Evolutionary conservation across 2,888 invertebrate genomes (phyloP).

Genomic region (Clusia tigrina): DNA sequence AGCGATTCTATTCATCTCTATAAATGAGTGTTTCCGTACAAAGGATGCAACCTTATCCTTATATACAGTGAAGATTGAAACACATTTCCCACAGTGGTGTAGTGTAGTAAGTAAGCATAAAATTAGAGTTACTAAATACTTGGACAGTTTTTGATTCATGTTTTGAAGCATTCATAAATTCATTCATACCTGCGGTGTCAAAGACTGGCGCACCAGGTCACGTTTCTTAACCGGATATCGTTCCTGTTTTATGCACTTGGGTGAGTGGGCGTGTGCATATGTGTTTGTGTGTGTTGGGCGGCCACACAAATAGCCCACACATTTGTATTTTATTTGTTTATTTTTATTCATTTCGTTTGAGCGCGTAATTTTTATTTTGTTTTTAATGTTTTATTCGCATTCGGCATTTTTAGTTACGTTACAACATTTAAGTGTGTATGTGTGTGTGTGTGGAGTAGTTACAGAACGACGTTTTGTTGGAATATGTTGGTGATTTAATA

Average conservation of each 20-base stretch:
- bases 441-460: constrained; percentile 5
- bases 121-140: constrained; percentile 7
- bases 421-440: constrained; percentile 25
- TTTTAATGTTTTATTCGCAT: not conserved
- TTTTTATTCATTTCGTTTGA: not conserved
- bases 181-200: constrained; percentile 56
- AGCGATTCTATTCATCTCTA: too few species aligned
- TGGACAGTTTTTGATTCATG: constrained; percentile 7
- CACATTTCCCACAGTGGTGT: too few species aligned
- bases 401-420: constrained; percentile 18
- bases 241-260: constrained; percentile 67
- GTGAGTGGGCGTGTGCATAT: constrained; percentile 25
- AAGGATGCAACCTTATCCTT: too few species aligned
- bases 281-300: constrained; percentile 9
- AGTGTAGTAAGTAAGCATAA: not conserved
- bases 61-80: too few species aligned
- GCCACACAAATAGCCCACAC: not conserved
- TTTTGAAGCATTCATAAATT: not conserved
- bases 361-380: not conserved
- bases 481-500: constrained; percentile 4
- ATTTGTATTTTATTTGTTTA: not conserved
- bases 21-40: too few species aligned
- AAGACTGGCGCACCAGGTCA: constrained; percentile 75
- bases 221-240: constrained; percentile 84
- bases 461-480: constrained; percentile 13